Evolutionary conservation across 2,888 invertebrate species (phyloP), one percentile per base, ranked within the genome.

Genomic region (Bedellia somnulentella): DNA sequence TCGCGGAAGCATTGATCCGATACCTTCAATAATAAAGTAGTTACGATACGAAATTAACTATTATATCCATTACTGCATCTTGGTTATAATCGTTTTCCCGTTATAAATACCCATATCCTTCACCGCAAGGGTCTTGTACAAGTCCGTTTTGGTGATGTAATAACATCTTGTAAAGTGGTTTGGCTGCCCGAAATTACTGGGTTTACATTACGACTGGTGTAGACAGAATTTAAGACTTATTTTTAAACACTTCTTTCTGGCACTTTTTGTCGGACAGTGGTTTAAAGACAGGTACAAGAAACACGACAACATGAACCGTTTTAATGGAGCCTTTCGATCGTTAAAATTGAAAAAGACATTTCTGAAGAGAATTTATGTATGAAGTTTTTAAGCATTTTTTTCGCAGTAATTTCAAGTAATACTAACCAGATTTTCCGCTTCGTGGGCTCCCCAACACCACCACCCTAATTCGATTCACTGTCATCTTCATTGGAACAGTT

Each of bases 381-480:
- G n/a, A n/a, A n/a, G n/a, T n/a, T n/a, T n/a, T n/a, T n/a, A n/a
- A n/a, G n/a, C n/a, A n/a, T n/a, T n/a, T n/a, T n/a, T n/a, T n/a
- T n/a, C n/a, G n/a, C n/a, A n/a, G n/a, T n/a, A n/a, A n/a, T n/a
- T n/a, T n/a, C n/a, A n/a, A n/a, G n/a, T n/a, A n/a, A n/a, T 57
- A 75, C 81, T 80, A 66, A 87, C 87, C 87, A 64, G 87, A 86
- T 75, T 87, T 87, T 53, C 87, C 87, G 57, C 87, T 86, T 54
- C 83, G 79, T 50, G 86, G 80, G 59, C 85, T 83, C 52, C 87
- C 87, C 57, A 87, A 78, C 60, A 87, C 86, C 71, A 87, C 87
- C 63, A 87, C 86, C 78, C 85, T 81, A 70, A 87, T 87, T 63
- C 85, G 82, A 73, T 83, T 86, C 60, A 85, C 83, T 76, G 87